These are phyloP conservation scores for Oryzias melastigma DNA, from an alignment of 2,113 vertebrate species.

Conservation along the genomic window DNA sequence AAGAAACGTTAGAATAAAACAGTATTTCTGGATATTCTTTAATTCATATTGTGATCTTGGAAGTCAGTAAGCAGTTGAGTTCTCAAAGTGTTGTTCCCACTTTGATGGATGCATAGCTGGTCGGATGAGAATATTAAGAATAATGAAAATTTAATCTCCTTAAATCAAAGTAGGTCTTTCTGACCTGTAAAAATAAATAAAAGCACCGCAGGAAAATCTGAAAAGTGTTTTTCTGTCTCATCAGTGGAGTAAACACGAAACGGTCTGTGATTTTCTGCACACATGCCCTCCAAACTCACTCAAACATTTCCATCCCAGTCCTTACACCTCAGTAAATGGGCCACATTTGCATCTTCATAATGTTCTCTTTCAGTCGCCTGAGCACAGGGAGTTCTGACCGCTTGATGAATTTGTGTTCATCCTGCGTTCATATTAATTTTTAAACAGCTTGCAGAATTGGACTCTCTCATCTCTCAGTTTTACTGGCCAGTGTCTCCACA, in stretches of 20 bases:
- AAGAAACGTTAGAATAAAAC: too few species aligned
- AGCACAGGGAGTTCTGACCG: conserved; percentile 19
- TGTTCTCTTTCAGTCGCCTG: conserved; percentile 40
- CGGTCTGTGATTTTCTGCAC: background rate
- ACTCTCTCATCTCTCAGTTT: conserved; percentile 14
- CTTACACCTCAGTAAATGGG: conserved; percentile 35
- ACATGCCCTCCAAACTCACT: conserved; percentile 1
- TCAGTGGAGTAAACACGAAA: background rate
- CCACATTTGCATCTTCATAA: conserved; percentile 55
- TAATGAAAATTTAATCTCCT: too few species aligned
- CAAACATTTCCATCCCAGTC: conserved; percentile 15
- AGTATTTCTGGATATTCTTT: too few species aligned
- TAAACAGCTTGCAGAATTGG: conserved; percentile 31
- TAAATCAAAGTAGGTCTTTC: too few species aligned
- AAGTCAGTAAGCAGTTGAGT: too few species aligned
- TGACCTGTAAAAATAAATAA: too few species aligned
- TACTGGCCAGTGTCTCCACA: conserved; percentile 10
- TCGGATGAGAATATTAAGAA: too few species aligned
- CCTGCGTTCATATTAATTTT: conserved; percentile 33
- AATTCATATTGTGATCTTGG: too few species aligned
- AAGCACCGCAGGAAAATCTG: background rate
- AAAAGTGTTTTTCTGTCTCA: background rate
- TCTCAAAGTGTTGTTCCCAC: too few species aligned
- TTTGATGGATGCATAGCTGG: too few species aligned
- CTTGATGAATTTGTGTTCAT: conserved; percentile 18